phyloP scores from a whole-genome alignment of 2,797 vertebrate genomes.

The Pachyuromys duprasi region DNA sequence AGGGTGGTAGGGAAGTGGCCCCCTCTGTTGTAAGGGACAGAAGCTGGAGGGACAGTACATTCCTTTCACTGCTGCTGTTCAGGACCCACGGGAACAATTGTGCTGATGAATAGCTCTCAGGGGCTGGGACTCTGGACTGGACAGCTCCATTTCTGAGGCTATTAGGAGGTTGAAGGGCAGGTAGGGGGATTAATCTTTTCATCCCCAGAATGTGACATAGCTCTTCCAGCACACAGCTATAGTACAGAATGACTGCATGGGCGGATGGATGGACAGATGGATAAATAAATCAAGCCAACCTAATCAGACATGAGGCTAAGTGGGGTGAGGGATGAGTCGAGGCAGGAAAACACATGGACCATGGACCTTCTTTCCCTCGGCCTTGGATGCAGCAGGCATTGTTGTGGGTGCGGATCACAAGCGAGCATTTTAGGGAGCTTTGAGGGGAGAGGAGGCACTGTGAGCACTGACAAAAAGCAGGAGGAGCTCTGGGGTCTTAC shows the following conservation, averaged over 20 bases:
- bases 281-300: neutral
- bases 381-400: neutral
- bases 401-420: neutral
- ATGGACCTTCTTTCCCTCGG: neutral
- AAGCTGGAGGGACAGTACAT: neutral
- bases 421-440: neutral
- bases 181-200: neutral
- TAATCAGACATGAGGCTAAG: neutral
- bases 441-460: too few species aligned
- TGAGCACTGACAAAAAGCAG: neutral
- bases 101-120: accelerated
- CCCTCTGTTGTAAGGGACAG: too few species aligned
- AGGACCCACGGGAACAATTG: neutral
- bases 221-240: neutral
- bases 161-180: neutral
- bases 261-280: neutral
- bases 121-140: neutral
- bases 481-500: neutral
- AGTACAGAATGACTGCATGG: neutral
- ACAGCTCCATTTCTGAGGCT: neutral
- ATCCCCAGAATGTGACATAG: neutral
- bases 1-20: too few species aligned
- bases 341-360: neutral
- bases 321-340: too few species aligned
- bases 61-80: neutral